Base-by-base conservation (phyloP, 1,140 invertebrate genomes). In the Rhyzopertha dominica region DNA sequence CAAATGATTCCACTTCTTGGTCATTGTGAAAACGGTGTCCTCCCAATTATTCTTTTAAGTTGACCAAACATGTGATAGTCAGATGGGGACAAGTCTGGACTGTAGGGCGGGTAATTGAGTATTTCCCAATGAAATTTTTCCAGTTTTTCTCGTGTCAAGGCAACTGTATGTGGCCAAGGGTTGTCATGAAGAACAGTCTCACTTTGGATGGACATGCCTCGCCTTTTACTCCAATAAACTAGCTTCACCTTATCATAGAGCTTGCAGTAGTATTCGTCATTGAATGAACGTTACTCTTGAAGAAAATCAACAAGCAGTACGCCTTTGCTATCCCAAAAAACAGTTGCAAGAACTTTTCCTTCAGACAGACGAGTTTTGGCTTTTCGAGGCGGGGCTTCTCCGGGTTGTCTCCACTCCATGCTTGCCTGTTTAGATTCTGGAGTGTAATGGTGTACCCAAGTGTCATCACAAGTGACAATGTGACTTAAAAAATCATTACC, bases 251-350 rank as follows among this genome's bases (percentile, higher is more conserved):
- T 14, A 31, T 31, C 30, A 31, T 12, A 14, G 5, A 31, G 30
- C 16, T 31, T 10, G 30, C 30, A 31, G 13, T 31, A 31, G 30
- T n/a, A n/a, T n/a, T n/a, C n/a, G n/a, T n/a, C 43, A 26, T 42
- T 46, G 12, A 46, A 18, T 25, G 43, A 41, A 25, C 17, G 25
- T 5, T 22, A 22, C 20, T 51, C 32, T 25, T 45, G 46, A n/a
- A 56, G 37, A 46, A 61, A 58, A 26, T 59, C 49, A 22, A 53
- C 22, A 7, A 56, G 17, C 12, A 66, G 26, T 29, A 63, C 40
- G 31, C 56, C 55, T 29, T 38, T 26, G 20, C 30, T 28, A 19
- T 59, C 56, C 52, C 49, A 65, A 50, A 66, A 63, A 7, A 60
- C 51, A 10, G 50, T 50, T 23, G 49, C 44, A 43, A 66, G 42